These are phyloP conservation scores for Sipunculus nudus DNA, from an alignment of 2,888 invertebrate genomes.

Conservation along the genomic window DNA sequence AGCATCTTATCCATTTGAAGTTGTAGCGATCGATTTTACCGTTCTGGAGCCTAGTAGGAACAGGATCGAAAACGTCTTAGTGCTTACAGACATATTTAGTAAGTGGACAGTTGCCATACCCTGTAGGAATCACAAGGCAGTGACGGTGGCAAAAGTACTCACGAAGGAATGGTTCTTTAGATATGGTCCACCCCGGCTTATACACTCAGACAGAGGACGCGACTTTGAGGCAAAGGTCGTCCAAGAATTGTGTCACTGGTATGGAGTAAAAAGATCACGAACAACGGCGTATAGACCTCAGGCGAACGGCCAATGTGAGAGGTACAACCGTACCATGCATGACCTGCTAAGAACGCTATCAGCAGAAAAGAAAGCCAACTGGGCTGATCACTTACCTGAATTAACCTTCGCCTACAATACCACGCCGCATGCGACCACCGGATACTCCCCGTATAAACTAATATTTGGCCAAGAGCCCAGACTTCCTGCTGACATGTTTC, in stretches of 20 bases:
- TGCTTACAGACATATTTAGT: too few species aligned
- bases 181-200: conserved; percentile 20
- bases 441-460: conserved; percentile 17
- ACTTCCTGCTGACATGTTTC: conserved; percentile 19
- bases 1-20: too few species aligned
- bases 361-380: conserved; percentile 26
- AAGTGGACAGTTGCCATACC: too few species aligned
- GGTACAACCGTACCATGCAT: conserved; percentile 34
- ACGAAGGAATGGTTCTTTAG: conserved; percentile 19
- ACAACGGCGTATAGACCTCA: conserved; percentile 25
- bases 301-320: conserved; percentile 19
- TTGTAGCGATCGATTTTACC: too few species aligned
- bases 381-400: conserved; percentile 30
- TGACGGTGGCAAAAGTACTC: conserved; percentile 20
- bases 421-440: conserved; percentile 19
- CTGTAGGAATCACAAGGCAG: conserved; percentile 18
- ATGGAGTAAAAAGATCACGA: conserved; percentile 22
- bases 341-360: conserved; percentile 26
- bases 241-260: conserved; percentile 26
- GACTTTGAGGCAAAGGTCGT: conserved; percentile 12
- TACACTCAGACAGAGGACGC: conserved; percentile 24
- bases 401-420: conserved; percentile 13
- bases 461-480: conserved; percentile 23
- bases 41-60: too few species aligned
- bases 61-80: too few species aligned